phyloP scores from a whole-genome alignment of 2,888 invertebrate genomes.

The Hirudinaria manillensis region DNA sequence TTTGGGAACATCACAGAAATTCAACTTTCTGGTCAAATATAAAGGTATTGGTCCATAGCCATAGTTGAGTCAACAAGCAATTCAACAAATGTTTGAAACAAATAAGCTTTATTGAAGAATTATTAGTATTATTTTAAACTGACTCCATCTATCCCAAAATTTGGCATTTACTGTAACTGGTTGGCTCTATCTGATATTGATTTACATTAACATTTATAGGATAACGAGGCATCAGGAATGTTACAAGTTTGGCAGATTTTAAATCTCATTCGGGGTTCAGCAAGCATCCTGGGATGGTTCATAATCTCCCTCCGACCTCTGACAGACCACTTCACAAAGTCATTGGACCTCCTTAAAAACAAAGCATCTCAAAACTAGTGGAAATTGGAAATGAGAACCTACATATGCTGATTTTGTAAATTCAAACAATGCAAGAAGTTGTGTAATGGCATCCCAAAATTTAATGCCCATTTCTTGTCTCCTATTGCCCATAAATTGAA shows the following conservation, averaged over 20 bases:
- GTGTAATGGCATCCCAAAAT: too few species aligned
- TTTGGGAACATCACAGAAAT: constrained; percentile 43
- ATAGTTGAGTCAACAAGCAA: background rate
- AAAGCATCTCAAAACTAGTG: background rate
- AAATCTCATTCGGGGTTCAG: constrained; percentile 47
- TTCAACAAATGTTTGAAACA: too few species aligned
- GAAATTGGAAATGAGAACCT: too few species aligned
- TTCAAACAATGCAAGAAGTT: too few species aligned
- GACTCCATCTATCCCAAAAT: background rate
- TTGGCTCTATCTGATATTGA: too few species aligned
- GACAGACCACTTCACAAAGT: constrained; percentile 47
- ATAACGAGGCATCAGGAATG: background rate
- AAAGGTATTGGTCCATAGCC: background rate
- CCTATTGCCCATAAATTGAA: too few species aligned
- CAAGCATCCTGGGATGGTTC: constrained; percentile 49
- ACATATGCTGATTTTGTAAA: too few species aligned
- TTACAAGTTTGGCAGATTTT: constrained; percentile 44
- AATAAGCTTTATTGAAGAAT: background rate
- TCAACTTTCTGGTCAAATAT: background rate
- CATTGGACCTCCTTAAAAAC: constrained; percentile 44
- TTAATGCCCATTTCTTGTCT: too few species aligned
- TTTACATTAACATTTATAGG: background rate
- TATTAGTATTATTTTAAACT: background rate
- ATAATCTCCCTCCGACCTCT: constrained; percentile 46
- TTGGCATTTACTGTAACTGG: background rate